These are phyloP conservation scores for Archocentrus centrarchus DNA, from an alignment of 2,113 vertebrate species.

Conservation along the genomic window DNA sequence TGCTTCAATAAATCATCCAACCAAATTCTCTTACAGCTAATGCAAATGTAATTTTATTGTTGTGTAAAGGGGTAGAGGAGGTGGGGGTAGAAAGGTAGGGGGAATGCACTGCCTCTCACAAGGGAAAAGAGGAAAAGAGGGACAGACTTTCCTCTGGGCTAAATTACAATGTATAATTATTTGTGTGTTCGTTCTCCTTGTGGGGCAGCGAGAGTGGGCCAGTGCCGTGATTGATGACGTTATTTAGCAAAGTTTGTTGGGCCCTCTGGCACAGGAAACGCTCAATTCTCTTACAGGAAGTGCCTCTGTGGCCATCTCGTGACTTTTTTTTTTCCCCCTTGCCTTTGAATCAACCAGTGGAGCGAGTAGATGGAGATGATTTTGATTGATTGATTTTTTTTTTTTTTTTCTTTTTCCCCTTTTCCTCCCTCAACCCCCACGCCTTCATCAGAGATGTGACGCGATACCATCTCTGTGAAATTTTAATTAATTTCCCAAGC, in stretches of 20 bases:
- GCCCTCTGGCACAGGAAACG: slow-evolving; percentile 87
- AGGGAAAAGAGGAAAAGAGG: slow-evolving; percentile 59
- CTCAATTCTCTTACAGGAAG: slow-evolving; percentile 88
- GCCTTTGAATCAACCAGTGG: slow-evolving; percentile 61
- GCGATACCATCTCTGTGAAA: slow-evolving; percentile 86
- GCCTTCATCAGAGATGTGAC: slow-evolving; percentile 76
- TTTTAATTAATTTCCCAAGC: slow-evolving; percentile 96
- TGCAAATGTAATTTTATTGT: slow-evolving; percentile 89
- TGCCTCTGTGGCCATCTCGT: slow-evolving; percentile 83
- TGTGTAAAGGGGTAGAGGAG: slow-evolving; percentile 58
- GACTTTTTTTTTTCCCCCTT: not conserved
- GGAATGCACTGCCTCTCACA: slow-evolving; percentile 51
- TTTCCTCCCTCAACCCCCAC: slow-evolving; percentile 19
- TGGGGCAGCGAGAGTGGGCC: slow-evolving; percentile 86
- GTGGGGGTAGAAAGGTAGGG: slow-evolving; percentile 40
- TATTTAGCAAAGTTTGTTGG: slow-evolving; percentile 86
- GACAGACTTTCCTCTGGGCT: slow-evolving; percentile 89
- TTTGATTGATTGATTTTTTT: slow-evolving; percentile 71
- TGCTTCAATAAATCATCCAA: slow-evolving; percentile 86
- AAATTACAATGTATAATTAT: slow-evolving; percentile 88
- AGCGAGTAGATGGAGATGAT: slow-evolving; percentile 82
- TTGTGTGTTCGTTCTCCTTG: slow-evolving; percentile 84
- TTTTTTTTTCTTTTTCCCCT: slow-evolving; percentile 26
- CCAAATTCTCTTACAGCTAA: slow-evolving; percentile 85
- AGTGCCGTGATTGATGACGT: slow-evolving; percentile 90